Evolutionary conservation across 2,797 vertebrate genomes (phyloP), one percentile per base, ranked within the genome.

Genomic region (Okamejei kenojei): DNA sequence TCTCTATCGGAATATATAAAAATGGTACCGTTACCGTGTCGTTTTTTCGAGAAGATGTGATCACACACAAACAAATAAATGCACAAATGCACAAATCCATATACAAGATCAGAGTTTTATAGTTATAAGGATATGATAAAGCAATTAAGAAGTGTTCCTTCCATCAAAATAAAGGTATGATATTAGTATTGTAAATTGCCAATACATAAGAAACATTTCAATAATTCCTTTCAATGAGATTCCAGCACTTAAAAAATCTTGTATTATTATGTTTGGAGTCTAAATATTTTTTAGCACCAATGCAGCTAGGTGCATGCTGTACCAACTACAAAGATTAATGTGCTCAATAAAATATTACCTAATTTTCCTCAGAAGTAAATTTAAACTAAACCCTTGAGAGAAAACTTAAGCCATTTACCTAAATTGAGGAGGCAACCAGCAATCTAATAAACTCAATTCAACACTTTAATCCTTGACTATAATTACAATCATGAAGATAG

Each of bases 261-360:
- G 95, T 0, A n/a, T 58, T 94, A 0, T 8, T 84, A 95, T 95
- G 96, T 95, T 96, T 93, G 95, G 96, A 95, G 95, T 96, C 95
- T 95, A 95, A 94, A 54, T 54, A 54, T 95, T 94, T 96, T 95
- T 96, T 95, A 96, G 95, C 95, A 96, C 95, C 96, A 94, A 93
- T 63, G 65, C 94, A 95, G 95, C 95, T 95, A 95, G 95, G 95
- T 96, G 95, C 95, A 95, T 97, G 95, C 96, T 96, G 94, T 95
- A 96, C 95, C 95, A 96, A 94, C 29, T 35, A 90, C n/a, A 71
- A 35, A 90, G 88, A 90, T 90, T 88, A 90, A 90, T 38, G 65
- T 17, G n/a, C 65, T 90, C 88, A 32, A 90, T 90, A 73, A 73
- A 90, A 38, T 21, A 90, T 71, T 23, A 38, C 63, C 65, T 38